Evolutionary conservation across 2,888 invertebrate species (phyloP), one percentile per base, ranked within the genome.

Genomic region (Morinoia aosen): DNA sequence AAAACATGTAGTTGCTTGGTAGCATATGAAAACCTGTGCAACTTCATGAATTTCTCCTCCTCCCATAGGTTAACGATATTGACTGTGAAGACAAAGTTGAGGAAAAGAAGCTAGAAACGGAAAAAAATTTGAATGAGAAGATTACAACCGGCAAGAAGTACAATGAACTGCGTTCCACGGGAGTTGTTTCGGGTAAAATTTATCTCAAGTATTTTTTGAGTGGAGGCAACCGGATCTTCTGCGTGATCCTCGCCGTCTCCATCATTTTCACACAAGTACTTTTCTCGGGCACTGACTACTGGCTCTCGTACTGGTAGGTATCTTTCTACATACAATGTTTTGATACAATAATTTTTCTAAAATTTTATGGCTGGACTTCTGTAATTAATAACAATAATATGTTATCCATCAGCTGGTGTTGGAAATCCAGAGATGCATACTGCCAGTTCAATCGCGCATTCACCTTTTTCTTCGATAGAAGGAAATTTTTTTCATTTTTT

Each of bases 291-390:
- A 96, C 95, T 48, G 96, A 96, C 58, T 96, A 96, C 57, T 96
- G 96, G 96, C 96, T 96, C 11, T 96, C 96, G 0, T 96, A 96
- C 64, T 96, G 96, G 96, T 96, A 61, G 95, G 96, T 96, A 40
- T 7, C 95, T 33, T 48, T 48, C 19, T 61, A 12, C 5, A 61
- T 61, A 61, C 19, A 61, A 3, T 0, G 33, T 25, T 25, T 76
- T 19, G 76, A 76, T 1, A 76, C 8, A 76, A 76, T 76, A 33
- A 76, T 76, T 33, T 33, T 12, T 16, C 33, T 10, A 2, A 33
- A 33, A 10, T 25, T 25, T 33, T 16, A 2, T 16, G 25, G 2
- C 25, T 19, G 0, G 10, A 10, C 76, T 33, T 76, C 33, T 76
- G 33, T 0, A 76, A 8, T 76, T 33, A 19, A 33, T 33, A 76